A percentile compares a stretch with the other conserved stretches of the same genome.
These are phyloP conservation scores for Mythimna loreyi DNA, from an alignment of 2,888 invertebrate species.

Conservation along the genomic window DNA sequence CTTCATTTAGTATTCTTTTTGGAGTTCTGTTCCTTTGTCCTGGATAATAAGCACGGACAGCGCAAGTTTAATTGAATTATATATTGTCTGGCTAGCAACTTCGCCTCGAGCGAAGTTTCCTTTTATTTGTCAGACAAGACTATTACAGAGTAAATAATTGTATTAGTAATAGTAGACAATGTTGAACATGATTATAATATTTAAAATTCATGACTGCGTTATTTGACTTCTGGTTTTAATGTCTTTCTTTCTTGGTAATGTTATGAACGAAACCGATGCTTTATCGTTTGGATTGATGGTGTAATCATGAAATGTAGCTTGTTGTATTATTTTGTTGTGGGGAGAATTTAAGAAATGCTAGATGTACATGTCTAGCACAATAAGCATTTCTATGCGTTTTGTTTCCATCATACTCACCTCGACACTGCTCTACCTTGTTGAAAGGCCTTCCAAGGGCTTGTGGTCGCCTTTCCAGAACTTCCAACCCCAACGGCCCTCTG, in stretches of 20 bases:
- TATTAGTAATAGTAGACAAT: conserved; percentile 48
- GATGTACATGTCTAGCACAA: no score
- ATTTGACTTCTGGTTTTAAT: conserved; percentile 18
- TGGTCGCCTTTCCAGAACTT: no score
- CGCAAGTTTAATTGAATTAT: conserved; percentile 72
- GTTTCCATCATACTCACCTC: no score
- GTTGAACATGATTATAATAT: conserved; percentile 33
- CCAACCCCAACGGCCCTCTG: no score
- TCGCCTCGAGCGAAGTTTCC: conserved; percentile 53
- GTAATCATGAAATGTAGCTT: neutral
- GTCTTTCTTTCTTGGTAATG: neutral
- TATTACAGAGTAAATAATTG: conserved; percentile 55
- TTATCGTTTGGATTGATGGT: no score
- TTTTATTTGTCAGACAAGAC: conserved; percentile 53
- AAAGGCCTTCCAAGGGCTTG: no score
- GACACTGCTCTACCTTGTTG: no score
- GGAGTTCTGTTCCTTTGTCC: conserved; percentile 55
- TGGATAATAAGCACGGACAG: conserved; percentile 62
- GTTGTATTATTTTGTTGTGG: no score
- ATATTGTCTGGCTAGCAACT: conserved; percentile 67
- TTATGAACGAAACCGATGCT: neutral
- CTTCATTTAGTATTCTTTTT: conserved; percentile 61
- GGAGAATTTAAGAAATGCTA: no score
- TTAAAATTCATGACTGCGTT: conserved; percentile 15
- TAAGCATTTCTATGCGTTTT: no score